phyloP scores from a whole-genome alignment of 1,140 invertebrate species.

The Drosophila neocordata region DNA sequence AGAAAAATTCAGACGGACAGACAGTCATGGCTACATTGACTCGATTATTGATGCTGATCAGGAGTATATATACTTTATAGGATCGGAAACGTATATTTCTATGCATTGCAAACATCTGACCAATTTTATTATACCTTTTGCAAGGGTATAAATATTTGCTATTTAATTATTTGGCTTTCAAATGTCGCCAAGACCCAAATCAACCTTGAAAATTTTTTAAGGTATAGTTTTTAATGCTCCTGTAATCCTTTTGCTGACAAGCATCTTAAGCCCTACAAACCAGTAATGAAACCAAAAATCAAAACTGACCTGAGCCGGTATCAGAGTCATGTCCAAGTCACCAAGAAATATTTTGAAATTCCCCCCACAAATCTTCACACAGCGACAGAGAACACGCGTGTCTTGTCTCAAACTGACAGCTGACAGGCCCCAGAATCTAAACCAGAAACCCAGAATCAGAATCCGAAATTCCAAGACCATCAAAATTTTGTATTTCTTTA shows the following conservation, averaged over 20 bases:
- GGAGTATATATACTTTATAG: too few species aligned
- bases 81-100: too few species aligned
- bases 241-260: constrained; percentile 79
- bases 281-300: constrained; percentile 19
- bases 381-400: constrained; percentile 57
- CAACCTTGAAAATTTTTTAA: constrained; percentile 39
- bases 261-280: constrained; percentile 58
- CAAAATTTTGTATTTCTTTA: too few species aligned
- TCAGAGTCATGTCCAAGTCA: constrained; percentile 44
- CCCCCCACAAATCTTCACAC: constrained; percentile 35
- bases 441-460: neutral
- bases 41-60: too few species aligned
- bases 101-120: too few species aligned
- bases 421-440: constrained; percentile 46
- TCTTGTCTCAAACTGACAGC: constrained; percentile 65
- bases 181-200: neutral
- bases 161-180: constrained; percentile 37
- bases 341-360: constrained; percentile 42
- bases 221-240: constrained; percentile 59
- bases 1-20: too few species aligned
- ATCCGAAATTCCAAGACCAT: neutral
- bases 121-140: too few species aligned
- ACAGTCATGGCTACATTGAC: too few species aligned
- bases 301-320: constrained; percentile 40
- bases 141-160: constrained; percentile 54